These are phyloP conservation scores for Gracilinanus agilis DNA, from an alignment of 2,113 vertebrate genomes.

Conservation along the genomic window DNA sequence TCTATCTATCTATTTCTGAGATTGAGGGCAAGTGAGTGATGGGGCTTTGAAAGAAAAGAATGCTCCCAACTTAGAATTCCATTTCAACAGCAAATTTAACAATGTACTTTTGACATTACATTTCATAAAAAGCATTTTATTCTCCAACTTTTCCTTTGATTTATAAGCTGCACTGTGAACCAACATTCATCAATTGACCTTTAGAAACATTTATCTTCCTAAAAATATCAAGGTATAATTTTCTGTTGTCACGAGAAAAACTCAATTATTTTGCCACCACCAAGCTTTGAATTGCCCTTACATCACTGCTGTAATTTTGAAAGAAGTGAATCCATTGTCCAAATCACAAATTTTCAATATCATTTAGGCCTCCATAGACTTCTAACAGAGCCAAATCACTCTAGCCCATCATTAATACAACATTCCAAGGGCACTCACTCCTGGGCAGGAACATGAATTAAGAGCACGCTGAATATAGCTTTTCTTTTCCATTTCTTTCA, in stretches of 20 bases:
- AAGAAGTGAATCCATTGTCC: conserved; percentile 59
- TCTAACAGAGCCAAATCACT: not conserved
- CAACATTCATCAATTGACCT: conserved; percentile 42
- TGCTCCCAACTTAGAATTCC: conserved; percentile 74
- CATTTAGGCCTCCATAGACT: not conserved
- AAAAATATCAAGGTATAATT: conserved; percentile 63
- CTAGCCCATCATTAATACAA: not conserved
- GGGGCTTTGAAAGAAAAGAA: conserved; percentile 48
- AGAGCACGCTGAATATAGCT: not conserved
- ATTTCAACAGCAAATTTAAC: conserved; percentile 73
- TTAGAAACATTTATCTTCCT: conserved; percentile 59
- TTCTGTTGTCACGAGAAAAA: conserved; percentile 27
- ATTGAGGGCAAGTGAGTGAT: conserved; percentile 41
- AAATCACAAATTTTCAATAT: conserved; percentile 24
- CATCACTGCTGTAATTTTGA: conserved; percentile 66
- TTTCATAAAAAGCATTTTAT: conserved; percentile 72
- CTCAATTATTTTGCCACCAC: conserved; percentile 65
- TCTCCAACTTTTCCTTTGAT: conserved; percentile 69
- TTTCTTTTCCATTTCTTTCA: not conserved
- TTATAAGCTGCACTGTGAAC: conserved; percentile 53
- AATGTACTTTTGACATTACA: conserved; percentile 68
- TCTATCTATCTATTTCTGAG: not conserved
- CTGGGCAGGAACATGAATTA: not conserved
- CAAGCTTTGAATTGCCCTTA: conserved; percentile 57
- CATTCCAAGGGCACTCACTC: not conserved